These are phyloP conservation scores for Conus ventricosus DNA, from an alignment of 1,140 invertebrate genomes.

Conservation along the genomic window DNA sequence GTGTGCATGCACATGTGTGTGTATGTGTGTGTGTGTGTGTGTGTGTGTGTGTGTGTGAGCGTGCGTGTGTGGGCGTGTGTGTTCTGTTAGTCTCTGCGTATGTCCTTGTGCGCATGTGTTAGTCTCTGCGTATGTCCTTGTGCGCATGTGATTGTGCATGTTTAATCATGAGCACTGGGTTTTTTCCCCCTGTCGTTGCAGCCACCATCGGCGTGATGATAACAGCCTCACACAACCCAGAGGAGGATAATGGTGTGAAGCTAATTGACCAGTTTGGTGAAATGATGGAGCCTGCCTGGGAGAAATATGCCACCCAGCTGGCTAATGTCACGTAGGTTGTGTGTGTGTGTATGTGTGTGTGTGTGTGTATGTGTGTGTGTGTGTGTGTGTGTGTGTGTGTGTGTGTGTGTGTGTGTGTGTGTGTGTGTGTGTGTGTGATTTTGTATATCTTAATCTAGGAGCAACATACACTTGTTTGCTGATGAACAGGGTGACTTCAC, in stretches of 20 bases:
- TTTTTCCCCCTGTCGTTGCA: conserved; percentile 30
- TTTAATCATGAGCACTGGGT: no score
- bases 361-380: neutral
- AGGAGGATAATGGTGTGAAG: conserved; percentile 97
- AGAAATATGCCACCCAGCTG: conserved; percentile 86
- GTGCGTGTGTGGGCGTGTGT: neutral
- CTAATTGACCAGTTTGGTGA: conserved; percentile 95
- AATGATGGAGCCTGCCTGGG: conserved; percentile 96
- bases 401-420: neutral
- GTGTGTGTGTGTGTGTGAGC: no score
- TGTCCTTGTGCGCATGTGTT: no score
- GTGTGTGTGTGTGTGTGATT: no score
- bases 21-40: neutral
- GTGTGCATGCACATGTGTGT: no score
- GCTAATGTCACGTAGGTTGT: conserved; percentile 68
- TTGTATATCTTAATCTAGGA: no score
- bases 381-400: neutral
- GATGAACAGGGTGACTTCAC: no score
- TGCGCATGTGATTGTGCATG: neutral
- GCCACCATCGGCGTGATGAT: conserved; percentile 91
- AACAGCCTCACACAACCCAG: conserved; percentile 98
- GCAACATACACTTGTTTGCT: no score
- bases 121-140: no score
- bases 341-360: neutral
- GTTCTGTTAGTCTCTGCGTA: no score